phyloP scores from a whole-genome alignment of 2,113 vertebrate species.

The Ginglymostoma cirratum region DNA sequence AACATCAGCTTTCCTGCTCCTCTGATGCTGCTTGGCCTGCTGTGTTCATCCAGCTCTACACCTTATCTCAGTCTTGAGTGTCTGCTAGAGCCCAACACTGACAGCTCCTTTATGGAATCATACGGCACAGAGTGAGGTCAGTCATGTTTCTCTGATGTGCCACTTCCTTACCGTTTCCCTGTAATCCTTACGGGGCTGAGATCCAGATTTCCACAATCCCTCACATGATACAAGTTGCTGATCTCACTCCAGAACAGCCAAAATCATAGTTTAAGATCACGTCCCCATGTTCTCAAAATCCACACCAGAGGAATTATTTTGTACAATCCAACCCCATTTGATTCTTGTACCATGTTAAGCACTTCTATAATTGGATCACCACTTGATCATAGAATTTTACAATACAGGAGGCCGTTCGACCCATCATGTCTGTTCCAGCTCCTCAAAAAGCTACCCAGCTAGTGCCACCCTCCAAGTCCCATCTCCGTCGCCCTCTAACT shows the following conservation, averaged over 20 bases:
- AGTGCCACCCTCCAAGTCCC: too few relatives aligned
- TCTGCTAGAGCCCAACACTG: neutral
- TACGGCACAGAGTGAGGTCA: too few relatives aligned
- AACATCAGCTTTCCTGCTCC: too few relatives aligned
- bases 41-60: too few relatives aligned
- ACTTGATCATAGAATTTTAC: neutral
- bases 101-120: neutral
- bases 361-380: neutral
- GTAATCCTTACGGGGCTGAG: too few relatives aligned
- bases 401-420: too few relatives aligned
- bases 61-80: neutral
- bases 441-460: too few relatives aligned
- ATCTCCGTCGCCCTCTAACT: too few relatives aligned
- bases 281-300: neutral
- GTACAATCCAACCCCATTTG: neutral
- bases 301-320: neutral
- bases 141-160: too few relatives aligned
- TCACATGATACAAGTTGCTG: neutral
- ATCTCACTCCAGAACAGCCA: neutral
- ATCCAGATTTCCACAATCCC: neutral
- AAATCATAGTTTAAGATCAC: neutral
- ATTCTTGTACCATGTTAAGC: neutral
- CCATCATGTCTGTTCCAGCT: too few relatives aligned
- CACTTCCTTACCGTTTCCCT: too few relatives aligned
- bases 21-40: too few relatives aligned